These are phyloP conservation scores for Heliconius ismenius DNA, from an alignment of 2,888 invertebrate species.

Conservation along the genomic window DNA sequence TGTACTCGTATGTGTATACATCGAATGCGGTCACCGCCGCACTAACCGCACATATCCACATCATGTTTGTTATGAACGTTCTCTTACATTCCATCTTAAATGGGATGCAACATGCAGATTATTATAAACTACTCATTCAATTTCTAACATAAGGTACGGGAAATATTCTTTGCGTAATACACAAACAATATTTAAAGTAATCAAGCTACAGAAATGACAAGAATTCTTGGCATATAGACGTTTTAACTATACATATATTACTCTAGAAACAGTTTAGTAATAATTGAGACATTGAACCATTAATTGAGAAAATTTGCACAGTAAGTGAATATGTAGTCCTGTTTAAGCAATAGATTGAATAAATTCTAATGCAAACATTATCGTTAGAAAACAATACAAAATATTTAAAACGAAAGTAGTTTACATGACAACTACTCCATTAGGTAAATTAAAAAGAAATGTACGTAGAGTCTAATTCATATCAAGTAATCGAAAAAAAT, in stretches of 20 bases:
- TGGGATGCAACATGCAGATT: slow-evolving; percentile 8
- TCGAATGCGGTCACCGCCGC: slow-evolving; percentile 38
- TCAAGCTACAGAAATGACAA: too few species aligned
- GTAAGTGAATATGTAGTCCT: background rate
- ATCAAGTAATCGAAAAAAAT: slow-evolving; percentile 25
- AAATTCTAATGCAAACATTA: background rate
- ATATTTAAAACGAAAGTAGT: slow-evolving; percentile 37
- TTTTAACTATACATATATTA: too few species aligned
- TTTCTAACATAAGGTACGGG: background rate
- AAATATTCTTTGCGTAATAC: too few species aligned
- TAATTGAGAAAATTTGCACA: too few species aligned
- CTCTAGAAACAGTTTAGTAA: too few species aligned
- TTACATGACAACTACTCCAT: slow-evolving; percentile 45
- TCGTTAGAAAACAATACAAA: background rate
- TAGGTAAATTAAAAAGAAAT: slow-evolving; percentile 49
- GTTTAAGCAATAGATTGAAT: background rate
- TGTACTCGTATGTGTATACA: slow-evolving; percentile 17
- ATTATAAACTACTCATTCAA: background rate
- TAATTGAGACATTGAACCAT: too few species aligned
- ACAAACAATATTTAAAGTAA: too few species aligned
- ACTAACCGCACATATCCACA: slow-evolving; percentile 34
- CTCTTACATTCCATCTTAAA: slow-evolving; percentile 16
- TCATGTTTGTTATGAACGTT: slow-evolving; percentile 38
- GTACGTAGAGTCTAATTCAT: slow-evolving; percentile 24
- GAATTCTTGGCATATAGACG: too few species aligned